Percentiles rank a stretch among this genome's conserved stretches.
Evolutionary conservation across 2,888 invertebrate species (phyloP).

Genomic region (Loripinus fragilis): DNA sequence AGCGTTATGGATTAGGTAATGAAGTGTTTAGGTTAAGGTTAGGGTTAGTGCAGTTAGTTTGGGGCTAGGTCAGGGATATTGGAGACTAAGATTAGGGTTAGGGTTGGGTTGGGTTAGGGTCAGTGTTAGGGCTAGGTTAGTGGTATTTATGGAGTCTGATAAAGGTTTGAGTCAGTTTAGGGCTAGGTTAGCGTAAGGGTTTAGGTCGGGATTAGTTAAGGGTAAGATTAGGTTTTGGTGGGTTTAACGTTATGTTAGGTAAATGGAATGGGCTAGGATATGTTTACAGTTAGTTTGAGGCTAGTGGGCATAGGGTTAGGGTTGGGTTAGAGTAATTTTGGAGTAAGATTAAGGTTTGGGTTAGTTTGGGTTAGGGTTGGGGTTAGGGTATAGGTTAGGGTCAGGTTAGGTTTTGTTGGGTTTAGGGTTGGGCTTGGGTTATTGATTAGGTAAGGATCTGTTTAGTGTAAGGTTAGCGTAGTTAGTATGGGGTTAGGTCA

Average conservation of each 20-base stretch:
- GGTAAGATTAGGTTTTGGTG: slow-evolving; percentile 50
- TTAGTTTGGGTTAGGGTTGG: slow-evolving; percentile 59
- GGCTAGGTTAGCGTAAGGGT: slow-evolving; percentile 53
- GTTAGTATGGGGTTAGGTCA: slow-evolving; percentile 58
- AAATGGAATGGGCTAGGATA: slow-evolving; percentile 28
- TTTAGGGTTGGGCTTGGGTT: slow-evolving; percentile 52
- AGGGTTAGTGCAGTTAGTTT: too few species aligned
- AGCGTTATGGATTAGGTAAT: too few species aligned
- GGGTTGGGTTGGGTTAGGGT: slow-evolving; percentile 47
- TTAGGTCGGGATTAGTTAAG: slow-evolving; percentile 54
- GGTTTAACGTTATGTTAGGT: slow-evolving; percentile 45
- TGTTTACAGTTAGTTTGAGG: slow-evolving; percentile 30
- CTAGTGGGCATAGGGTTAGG: slow-evolving; percentile 26
- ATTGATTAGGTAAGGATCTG: slow-evolving; percentile 59
- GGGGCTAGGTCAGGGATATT: too few species aligned
- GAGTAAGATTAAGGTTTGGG: slow-evolving; percentile 27
- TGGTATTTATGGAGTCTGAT: too few species aligned
- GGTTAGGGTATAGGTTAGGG: slow-evolving; percentile 58
- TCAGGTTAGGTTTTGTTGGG: slow-evolving; percentile 53
- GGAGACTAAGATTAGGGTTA: slow-evolving; percentile 52
- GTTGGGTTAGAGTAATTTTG: slow-evolving; percentile 19
- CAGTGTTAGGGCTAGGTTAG: slow-evolving; percentile 58
- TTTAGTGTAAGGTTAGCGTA: slow-evolving; percentile 60
- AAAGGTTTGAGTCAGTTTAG: too few species aligned
- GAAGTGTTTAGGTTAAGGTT: too few species aligned